Percentiles rank a stretch among this genome's conserved stretches.
Evolutionary conservation across 2,888 invertebrate species (phyloP).

Genomic region (Germaria angustata): DNA sequence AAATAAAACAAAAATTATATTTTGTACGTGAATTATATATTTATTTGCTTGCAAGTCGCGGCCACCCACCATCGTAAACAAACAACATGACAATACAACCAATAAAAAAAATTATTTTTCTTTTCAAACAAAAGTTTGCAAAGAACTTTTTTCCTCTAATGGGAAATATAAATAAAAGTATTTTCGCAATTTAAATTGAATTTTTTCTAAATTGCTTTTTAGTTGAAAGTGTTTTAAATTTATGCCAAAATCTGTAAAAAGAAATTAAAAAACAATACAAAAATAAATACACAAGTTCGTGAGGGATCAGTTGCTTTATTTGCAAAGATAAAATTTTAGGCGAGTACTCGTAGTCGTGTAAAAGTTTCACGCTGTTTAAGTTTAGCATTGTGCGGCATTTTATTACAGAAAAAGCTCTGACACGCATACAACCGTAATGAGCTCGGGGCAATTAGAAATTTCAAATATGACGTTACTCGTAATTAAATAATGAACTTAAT

Average conservation of each 20-base stretch:
- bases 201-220: background rate
- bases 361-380: background rate
- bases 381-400: background rate
- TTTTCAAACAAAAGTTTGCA: slow-evolving; percentile 16
- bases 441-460: no score
- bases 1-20: slow-evolving; percentile 32
- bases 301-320: background rate
- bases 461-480: background rate
- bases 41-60: slow-evolving; percentile 30
- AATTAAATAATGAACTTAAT: no score
- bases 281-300: background rate
- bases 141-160: background rate
- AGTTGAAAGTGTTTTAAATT: background rate
- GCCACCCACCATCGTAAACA: slow-evolving; percentile 25
- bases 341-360: no score
- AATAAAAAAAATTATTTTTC: slow-evolving; percentile 1
- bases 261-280: background rate
- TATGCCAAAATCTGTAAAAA: background rate
- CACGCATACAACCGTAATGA: no score
- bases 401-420: no score
- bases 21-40: slow-evolving; percentile 35
- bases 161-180: background rate
- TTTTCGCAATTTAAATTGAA: background rate
- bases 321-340: background rate
- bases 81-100: background rate